phyloP scores from a whole-genome alignment of 2,888 invertebrate species.

The Lamellibrachia columna region DNA sequence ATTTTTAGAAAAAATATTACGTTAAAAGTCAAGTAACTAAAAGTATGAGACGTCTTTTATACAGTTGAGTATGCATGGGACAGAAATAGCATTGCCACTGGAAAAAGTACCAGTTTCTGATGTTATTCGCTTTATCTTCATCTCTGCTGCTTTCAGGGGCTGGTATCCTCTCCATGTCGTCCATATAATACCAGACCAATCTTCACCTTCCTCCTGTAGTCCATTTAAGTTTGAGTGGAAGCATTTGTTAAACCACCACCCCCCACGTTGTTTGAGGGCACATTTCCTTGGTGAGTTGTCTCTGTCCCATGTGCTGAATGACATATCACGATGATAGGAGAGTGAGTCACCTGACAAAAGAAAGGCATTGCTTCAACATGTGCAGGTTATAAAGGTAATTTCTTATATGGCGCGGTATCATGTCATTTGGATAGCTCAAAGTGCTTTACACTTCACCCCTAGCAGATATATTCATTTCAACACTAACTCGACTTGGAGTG shows the following conservation, averaged over 20 bases:
- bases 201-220: background rate
- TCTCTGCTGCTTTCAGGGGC: background rate
- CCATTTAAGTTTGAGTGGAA: conserved; percentile 5
- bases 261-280: background rate
- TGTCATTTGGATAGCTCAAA: too few relatives aligned
- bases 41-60: background rate
- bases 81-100: background rate
- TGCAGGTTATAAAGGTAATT: background rate
- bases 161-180: background rate
- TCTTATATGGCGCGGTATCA: too few relatives aligned
- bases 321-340: background rate
- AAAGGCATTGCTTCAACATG: background rate
- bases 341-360: background rate
- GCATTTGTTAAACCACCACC: conserved; percentile 2
- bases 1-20: background rate
- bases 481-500: too few relatives aligned
- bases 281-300: background rate
- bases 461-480: too few relatives aligned
- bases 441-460: too few relatives aligned
- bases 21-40: background rate
- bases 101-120: background rate
- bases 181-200: background rate
- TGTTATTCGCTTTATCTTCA: conserved; percentile 6
- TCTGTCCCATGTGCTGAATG: background rate
- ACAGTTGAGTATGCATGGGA: background rate